A percentile compares a stretch with the other conserved stretches of the same genome.
Conservation (phyloP, 2,113 vertebrate genomes). For the Tapirus terrestris region DNA sequence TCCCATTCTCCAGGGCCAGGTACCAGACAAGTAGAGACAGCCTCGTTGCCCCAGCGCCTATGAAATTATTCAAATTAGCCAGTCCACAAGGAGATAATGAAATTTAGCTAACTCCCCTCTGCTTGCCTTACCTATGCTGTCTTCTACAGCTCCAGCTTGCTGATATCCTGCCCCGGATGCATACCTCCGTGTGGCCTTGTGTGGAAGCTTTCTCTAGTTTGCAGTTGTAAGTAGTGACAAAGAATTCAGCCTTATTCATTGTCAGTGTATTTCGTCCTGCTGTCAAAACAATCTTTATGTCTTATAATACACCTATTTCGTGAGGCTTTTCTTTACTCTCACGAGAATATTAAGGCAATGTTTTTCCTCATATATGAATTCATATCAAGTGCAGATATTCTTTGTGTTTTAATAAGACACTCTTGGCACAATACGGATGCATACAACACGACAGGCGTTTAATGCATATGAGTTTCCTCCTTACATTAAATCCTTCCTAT, state of each 20-base stretch:
- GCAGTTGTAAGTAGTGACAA: background rate
- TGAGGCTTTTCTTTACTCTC: background rate
- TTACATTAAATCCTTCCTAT: background rate
- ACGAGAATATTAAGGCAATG: background rate
- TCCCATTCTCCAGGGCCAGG: background rate
- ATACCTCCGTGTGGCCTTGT: too few species aligned
- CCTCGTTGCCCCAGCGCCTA: background rate
- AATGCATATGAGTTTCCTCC: background rate
- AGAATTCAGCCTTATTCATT: background rate
- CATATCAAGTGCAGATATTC: background rate
- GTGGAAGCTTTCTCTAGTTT: background rate
- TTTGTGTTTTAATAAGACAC: background rate
- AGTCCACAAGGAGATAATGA: background rate
- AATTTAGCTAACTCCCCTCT: background rate
- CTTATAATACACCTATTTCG: background rate
- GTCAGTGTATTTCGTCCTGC: background rate
- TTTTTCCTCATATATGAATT: background rate
- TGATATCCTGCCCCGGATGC: accelerated
- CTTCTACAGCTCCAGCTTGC: background rate
- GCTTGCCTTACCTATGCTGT: background rate
- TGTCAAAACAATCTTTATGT: background rate
- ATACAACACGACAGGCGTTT: background rate
- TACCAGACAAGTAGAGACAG: background rate
- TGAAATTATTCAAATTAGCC: background rate
- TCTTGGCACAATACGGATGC: background rate